phyloP scores from a whole-genome alignment of 2,888 invertebrate genomes.

The Luperina nickerlii region DNA sequence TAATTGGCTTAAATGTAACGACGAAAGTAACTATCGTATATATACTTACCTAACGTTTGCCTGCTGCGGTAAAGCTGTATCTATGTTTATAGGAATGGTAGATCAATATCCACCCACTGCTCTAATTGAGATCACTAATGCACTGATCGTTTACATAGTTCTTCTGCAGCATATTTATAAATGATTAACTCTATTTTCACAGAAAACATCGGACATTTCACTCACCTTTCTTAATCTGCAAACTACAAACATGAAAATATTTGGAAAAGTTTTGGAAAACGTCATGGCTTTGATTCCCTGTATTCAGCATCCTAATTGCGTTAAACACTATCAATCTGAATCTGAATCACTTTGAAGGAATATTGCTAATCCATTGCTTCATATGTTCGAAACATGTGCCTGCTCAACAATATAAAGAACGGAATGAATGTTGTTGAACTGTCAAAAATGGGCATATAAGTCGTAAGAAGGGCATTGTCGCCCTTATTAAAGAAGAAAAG shows the following conservation, averaged over 20 bases:
- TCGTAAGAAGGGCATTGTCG: too few species aligned
- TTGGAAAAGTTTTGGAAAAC: conserved; percentile 6
- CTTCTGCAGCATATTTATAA: conserved; percentile 37
- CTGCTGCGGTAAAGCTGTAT: not conserved
- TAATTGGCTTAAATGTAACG: conserved; percentile 34
- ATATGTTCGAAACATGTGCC: not conserved
- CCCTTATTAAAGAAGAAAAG: too few species aligned
- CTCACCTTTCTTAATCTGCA: conserved; percentile 35
- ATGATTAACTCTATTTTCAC: conserved; percentile 32
- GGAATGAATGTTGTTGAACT: not conserved
- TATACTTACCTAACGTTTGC: not conserved
- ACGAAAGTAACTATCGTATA: conserved; percentile 4
- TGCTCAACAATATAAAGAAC: not conserved
- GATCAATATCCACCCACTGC: conserved; percentile 48
- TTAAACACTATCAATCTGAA: not conserved
- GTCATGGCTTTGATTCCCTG: conserved; percentile 25
- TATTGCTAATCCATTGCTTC: not conserved
- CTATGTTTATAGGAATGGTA: conserved; percentile 12
- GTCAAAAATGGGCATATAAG: not conserved
- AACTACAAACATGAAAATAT: conserved; percentile 21
- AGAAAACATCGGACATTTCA: conserved; percentile 49
- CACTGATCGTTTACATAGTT: conserved; percentile 36
- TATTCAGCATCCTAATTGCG: not conserved
- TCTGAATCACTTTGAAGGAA: not conserved
- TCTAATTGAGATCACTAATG: conserved; percentile 13